Evolutionary conservation across 2,113 vertebrate genomes (phyloP).

Genomic region (Salvator merianae): DNA sequence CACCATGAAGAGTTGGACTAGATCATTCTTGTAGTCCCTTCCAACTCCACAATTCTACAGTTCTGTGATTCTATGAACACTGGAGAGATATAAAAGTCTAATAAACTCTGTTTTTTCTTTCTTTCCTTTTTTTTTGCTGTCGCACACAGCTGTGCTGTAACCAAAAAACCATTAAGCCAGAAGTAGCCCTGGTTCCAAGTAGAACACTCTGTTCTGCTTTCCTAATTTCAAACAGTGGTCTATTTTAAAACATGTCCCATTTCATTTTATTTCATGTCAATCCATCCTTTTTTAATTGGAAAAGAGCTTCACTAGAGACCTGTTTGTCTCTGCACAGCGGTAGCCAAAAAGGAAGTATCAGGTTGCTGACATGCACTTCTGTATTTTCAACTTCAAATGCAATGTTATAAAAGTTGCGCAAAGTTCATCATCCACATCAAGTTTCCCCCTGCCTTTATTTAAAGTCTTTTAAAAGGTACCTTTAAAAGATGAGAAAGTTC

Average conservation of each 20-base stretch:
- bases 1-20: no score
- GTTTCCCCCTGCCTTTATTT: not conserved
- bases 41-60: no score
- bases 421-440: not conserved
- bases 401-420: not conserved
- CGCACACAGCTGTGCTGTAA: not conserved
- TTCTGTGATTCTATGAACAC: no score
- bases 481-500: not conserved
- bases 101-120: not conserved
- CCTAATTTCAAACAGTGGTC: not conserved
- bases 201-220: not conserved
- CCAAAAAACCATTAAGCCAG: not conserved
- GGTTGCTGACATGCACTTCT: not conserved
- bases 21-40: no score
- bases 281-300: not conserved
- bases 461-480: fast-evolving
- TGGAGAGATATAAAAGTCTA: no score
- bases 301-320: not conserved
- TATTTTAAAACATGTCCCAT: conserved; percentile 23
- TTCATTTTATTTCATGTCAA: not conserved
- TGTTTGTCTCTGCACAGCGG: not conserved
- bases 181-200: not conserved
- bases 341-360: not conserved
- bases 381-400: not conserved
- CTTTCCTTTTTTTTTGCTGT: not conserved